A percentile compares a stretch with the other conserved stretches of the same genome.
phyloP scores from a whole-genome alignment of 2,797 vertebrate species.

The Remorina albescens region DNA sequence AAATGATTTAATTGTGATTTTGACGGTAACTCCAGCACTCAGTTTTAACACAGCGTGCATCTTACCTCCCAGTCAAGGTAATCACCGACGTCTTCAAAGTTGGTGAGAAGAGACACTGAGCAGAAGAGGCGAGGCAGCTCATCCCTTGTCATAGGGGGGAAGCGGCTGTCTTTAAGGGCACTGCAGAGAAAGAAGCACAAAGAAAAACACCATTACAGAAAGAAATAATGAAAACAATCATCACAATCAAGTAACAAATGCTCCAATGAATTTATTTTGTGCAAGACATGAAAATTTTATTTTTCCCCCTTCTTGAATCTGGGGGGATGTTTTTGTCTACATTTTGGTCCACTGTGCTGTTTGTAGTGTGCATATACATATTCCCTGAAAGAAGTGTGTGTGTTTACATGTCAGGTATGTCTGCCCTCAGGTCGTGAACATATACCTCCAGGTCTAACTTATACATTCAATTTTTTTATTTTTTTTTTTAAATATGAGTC shows the following conservation, averaged over 20 bases:
- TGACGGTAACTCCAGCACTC: neutral
- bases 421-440: conserved; percentile 24
- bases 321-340: neutral
- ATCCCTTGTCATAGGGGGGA: conserved; percentile 99
- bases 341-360: neutral
- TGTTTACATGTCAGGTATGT: conserved; percentile 26
- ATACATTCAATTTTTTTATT: too few relatives aligned
- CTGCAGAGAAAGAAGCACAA: conserved; percentile 82
- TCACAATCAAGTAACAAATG: neutral
- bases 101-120: conserved; percentile 99
- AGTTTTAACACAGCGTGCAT: neutral
- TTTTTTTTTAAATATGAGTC: too few relatives aligned
- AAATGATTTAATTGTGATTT: neutral
- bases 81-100: conserved; percentile 99
- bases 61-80: conserved; percentile 99
- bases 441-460: too few relatives aligned
- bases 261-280: neutral
- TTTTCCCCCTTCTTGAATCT: neutral
- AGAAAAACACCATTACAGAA: conserved; percentile 15
- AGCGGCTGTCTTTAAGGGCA: conserved; percentile 99
- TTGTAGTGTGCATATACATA: conserved; percentile 8
- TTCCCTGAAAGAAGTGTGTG: neutral
- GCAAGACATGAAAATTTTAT: neutral
- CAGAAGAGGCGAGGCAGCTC: conserved; percentile 99
- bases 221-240: neutral